Evolutionary conservation across 2,888 invertebrate genomes (phyloP).

Genomic region (Leptopilina syphax): DNA sequence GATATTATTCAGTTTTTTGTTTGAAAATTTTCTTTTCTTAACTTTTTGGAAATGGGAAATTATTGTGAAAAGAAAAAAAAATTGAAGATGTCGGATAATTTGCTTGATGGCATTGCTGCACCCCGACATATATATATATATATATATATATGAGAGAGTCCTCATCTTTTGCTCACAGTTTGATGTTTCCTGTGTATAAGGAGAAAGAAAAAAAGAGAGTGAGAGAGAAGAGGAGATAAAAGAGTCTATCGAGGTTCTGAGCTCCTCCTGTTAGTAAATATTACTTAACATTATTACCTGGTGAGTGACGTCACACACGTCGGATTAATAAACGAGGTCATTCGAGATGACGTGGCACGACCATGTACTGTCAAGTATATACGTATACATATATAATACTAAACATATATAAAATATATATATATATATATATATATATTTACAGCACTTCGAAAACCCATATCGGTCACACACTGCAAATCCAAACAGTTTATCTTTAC

Average conservation of each 20-base stretch:
- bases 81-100: slow-evolving; percentile 55
- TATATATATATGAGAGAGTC: slow-evolving; percentile 45
- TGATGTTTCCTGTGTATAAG: too few species aligned
- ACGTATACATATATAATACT: not conserved
- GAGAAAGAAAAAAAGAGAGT: too few species aligned
- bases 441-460: slow-evolving; percentile 25
- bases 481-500: slow-evolving; percentile 20
- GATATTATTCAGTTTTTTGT: too few species aligned
- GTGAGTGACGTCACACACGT: slow-evolving; percentile 57
- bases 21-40: not conserved
- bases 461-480: slow-evolving; percentile 43
- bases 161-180: slow-evolving; percentile 34
- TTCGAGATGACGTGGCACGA: slow-evolving; percentile 44
- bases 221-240: too few species aligned
- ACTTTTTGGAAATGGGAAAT: not conserved
- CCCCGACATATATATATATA: slow-evolving; percentile 46
- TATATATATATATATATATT: not conserved
- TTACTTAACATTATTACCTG: slow-evolving; percentile 68
- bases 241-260: slow-evolving; percentile 2
- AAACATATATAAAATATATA: not conserved
- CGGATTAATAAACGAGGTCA: slow-evolving; percentile 61
- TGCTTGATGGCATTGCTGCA: slow-evolving; percentile 63
- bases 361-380: slow-evolving; percentile 20
- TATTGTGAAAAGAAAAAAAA: not conserved
- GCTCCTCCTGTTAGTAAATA: slow-evolving; percentile 65